Evolutionary conservation across 2,888 invertebrate species (phyloP).

Genomic region (Caenorhabditis uteleia): DNA sequence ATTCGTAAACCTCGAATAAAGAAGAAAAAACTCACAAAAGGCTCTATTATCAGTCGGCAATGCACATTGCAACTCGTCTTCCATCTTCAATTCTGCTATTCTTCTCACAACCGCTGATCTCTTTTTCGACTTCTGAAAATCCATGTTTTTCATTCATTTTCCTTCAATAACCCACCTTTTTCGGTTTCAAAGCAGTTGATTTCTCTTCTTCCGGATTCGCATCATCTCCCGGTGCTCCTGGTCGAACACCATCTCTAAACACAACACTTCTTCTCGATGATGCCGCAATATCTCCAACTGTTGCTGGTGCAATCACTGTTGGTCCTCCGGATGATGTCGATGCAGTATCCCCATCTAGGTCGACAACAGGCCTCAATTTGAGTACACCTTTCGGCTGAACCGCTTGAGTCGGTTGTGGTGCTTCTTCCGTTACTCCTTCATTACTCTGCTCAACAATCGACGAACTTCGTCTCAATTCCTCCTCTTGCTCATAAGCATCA

Average conservation of each 20-base stretch:
- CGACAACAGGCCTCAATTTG: slow-evolving; percentile 13
- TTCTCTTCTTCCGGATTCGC: slow-evolving; percentile 22
- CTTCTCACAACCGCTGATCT: slow-evolving; percentile 43
- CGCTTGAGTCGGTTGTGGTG: no score
- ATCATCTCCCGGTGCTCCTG: slow-evolving; percentile 45
- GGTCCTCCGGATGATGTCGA: no score
- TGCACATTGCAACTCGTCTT: slow-evolving; percentile 41
- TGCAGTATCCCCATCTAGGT: slow-evolving; percentile 9
- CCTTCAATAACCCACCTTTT: slow-evolving; percentile 23
- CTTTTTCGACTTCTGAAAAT: slow-evolving; percentile 49
- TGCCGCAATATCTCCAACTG: background rate
- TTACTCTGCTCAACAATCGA: background rate
- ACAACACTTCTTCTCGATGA: slow-evolving; percentile 28
- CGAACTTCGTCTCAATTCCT: slow-evolving; percentile 12
- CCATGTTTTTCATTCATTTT: background rate
- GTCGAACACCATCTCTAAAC: slow-evolving; percentile 61
- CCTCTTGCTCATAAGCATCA: slow-evolving; percentile 52
- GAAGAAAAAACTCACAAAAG: background rate
- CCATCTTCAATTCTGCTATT: slow-evolving; percentile 47
- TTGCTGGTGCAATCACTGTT: slow-evolving; percentile 8
- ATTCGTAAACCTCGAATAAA: background rate
- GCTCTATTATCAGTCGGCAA: slow-evolving; percentile 25
- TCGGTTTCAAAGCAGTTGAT: slow-evolving; percentile 44
- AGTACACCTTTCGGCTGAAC: slow-evolving; percentile 23
- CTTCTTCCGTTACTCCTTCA: background rate